Evolutionary conservation across 64 coral and sea anemone genomes (phyloP).

Genomic region (Montipora cactus): DNA sequence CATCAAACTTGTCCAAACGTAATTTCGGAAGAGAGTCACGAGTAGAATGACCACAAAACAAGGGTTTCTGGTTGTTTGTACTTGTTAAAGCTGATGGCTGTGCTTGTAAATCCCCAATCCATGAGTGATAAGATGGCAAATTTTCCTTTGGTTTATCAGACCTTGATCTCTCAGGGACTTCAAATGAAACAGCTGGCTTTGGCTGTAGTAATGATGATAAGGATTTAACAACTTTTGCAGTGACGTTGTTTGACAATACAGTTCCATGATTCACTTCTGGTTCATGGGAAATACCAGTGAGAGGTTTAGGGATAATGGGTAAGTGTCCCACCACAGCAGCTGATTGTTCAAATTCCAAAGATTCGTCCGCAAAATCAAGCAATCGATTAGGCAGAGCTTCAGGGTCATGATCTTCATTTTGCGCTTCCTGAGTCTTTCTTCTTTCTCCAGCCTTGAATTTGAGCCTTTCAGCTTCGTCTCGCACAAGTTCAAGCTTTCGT

Average conservation of each 20-base stretch:
- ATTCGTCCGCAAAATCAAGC: constrained; percentile 15
- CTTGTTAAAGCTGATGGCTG: no score
- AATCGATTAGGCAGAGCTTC: background rate
- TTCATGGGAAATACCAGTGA: background rate
- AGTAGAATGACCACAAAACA: no score
- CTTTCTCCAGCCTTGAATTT: constrained; percentile 6
- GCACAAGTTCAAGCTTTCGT: background rate
- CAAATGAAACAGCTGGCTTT: background rate
- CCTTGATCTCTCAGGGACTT: background rate
- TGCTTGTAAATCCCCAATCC: constrained; percentile 6
- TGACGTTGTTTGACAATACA: background rate
- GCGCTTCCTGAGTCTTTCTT: constrained; percentile 23
- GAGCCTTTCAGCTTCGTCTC: constrained; percentile 4
- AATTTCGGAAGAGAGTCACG: no score
- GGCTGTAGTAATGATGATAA: background rate
- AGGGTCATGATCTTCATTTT: background rate
- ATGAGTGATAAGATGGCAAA: background rate
- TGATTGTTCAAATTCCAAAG: background rate
- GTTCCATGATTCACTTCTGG: background rate
- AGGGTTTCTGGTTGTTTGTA: no score
- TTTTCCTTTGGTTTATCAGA: background rate
- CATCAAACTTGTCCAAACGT: no score
- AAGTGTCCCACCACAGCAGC: no score
- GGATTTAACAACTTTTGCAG: no score
- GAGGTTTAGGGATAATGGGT: background rate